A percentile compares a stretch with the other conserved stretches of the same genome.
Evolutionary conservation across 2,113 vertebrate species (phyloP).

Genomic region (Romanogobio albipinnatus): DNA sequence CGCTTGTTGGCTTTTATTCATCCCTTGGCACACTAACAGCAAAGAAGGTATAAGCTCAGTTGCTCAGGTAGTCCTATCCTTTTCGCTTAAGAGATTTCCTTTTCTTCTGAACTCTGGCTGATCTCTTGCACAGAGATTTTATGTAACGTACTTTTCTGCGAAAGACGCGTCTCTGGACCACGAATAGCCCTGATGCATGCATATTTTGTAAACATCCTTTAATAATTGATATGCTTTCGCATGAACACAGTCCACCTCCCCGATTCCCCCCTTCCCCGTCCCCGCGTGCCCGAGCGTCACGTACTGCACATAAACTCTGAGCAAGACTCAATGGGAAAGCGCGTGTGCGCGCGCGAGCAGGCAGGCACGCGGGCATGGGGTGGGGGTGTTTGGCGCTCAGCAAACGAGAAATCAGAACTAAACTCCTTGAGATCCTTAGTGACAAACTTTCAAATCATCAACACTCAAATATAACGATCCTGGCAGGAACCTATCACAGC

Average conservation of each 20-base stretch:
- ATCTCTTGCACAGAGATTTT: constrained; percentile 9
- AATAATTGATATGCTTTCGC: not conserved
- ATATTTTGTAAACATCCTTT: not conserved
- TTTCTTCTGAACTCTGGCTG: constrained; percentile 9
- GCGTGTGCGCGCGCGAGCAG: not conserved
- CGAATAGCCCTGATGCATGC: not conserved
- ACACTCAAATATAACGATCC: not conserved
- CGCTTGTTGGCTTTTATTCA: not conserved
- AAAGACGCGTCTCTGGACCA: not conserved
- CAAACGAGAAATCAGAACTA: not conserved
- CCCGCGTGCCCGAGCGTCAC: constrained; percentile 34
- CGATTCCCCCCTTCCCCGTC: too few relatives aligned
- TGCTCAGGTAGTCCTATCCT: not conserved
- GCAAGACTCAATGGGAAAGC: not conserved
- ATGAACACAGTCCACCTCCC: not conserved
- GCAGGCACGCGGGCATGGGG: not conserved
- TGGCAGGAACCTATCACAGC: not conserved
- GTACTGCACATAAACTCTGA: constrained; percentile 41
- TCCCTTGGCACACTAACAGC: not conserved
- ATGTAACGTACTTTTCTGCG: constrained; percentile 29
- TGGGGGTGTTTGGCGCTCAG: too few relatives aligned
- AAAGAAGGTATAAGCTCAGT: not conserved
- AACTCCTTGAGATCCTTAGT: not conserved
- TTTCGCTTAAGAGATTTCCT: not conserved
- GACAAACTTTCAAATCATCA: too few relatives aligned